Evolutionary conservation across 2,888 invertebrate genomes (phyloP).

Genomic region (Sabatieria punctata): DNA sequence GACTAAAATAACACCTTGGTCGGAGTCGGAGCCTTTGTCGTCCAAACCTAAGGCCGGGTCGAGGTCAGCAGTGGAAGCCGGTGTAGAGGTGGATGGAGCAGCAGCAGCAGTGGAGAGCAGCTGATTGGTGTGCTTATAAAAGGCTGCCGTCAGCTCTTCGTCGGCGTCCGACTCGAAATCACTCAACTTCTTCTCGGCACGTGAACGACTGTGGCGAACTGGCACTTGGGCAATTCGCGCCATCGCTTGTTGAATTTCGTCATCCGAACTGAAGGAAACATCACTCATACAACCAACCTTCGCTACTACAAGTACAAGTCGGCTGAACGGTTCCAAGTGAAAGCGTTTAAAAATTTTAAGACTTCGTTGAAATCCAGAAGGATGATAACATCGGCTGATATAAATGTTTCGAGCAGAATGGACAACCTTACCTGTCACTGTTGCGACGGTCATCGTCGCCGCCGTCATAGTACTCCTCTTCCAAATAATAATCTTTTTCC

Average conservation of each 20-base stretch:
- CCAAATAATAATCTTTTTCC: conserved; percentile 5
- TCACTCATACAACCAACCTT: not conserved
- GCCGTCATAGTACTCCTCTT: not conserved
- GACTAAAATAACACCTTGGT: conserved; percentile 2
- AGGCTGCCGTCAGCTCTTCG: conserved; percentile 16
- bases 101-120: not conserved
- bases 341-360: no score
- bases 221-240: not conserved
- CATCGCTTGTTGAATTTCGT: conserved; percentile 15
- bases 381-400: no score
- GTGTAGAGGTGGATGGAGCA: no score
- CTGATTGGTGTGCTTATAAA: conserved; percentile 14
- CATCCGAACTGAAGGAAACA: conserved; percentile 18
- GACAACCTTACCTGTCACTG: conserved; percentile 4
- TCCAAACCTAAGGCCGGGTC: conserved; percentile 1
- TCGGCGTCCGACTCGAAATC: conserved; percentile 22
- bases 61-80: no score
- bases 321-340: no score
- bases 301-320: no score
- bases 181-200: conserved; percentile 2
- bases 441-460: not conserved
- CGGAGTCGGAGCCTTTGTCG: not conserved
- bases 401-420: no score
- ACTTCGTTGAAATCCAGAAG: no score
- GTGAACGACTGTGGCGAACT: not conserved